A percentile compares a stretch with the other conserved stretches of the same genome.
Evolutionary conservation across 2,888 invertebrate species (phyloP).

Genomic region (Lasioglossum morio): DNA sequence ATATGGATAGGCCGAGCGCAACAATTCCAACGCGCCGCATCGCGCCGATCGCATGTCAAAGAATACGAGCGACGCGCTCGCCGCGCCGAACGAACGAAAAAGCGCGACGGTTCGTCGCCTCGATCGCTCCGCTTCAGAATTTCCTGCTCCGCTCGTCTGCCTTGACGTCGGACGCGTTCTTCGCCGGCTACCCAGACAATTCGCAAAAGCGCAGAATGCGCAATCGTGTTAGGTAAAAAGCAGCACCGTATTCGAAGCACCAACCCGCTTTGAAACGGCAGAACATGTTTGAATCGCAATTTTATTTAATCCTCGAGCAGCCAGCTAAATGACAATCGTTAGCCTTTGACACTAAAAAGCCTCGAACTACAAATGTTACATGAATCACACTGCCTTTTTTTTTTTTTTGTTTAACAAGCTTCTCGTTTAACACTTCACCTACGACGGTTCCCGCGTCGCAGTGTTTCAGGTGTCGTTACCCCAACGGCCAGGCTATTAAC

Average conservation of each 20-base stretch:
- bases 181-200: neutral
- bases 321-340: neutral
- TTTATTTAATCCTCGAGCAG: neutral
- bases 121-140: neutral
- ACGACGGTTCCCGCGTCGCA: neutral
- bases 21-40: constrained; percentile 3
- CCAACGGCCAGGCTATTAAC: neutral
- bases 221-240: neutral
- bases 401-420: neutral
- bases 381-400: neutral
- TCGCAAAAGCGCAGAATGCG: neutral
- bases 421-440: neutral
- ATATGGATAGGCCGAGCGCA: constrained; percentile 35
- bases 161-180: neutral
- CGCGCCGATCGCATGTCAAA: constrained; percentile 26
- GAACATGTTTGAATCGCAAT: neutral
- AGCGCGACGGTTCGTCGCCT: constrained; percentile 3
- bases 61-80: constrained; percentile 20
- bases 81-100: neutral
- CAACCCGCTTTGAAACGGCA: neutral
- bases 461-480: neutral
- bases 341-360: neutral
- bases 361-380: neutral
- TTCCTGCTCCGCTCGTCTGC: neutral
- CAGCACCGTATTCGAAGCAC: neutral